These are phyloP conservation scores for Neopipo cinnamomea DNA, from an alignment of 2,113 vertebrate species.

Conservation along the genomic window DNA sequence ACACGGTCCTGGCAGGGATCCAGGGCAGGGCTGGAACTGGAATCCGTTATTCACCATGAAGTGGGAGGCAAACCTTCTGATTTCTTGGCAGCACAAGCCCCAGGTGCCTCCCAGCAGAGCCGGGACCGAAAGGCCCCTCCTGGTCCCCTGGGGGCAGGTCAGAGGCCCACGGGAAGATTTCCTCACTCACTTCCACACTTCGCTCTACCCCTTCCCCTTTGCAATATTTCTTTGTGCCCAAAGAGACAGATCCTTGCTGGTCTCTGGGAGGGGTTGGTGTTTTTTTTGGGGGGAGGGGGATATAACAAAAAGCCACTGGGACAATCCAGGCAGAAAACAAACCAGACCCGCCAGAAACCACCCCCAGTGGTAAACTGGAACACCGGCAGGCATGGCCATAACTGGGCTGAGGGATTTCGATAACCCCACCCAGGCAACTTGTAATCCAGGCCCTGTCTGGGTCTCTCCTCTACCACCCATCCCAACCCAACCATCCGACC, in stretches of 20 bases:
- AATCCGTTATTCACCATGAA: slow-evolving; percentile 18
- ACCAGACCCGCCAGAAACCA: background rate
- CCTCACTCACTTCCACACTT: background rate
- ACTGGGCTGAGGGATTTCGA: background rate
- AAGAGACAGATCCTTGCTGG: background rate
- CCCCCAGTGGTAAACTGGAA: background rate
- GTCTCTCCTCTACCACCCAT: background rate
- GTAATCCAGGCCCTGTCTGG: background rate
- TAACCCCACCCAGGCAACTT: slow-evolving; percentile 24
- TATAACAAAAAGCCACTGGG: background rate
- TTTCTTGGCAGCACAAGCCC: slow-evolving; percentile 38
- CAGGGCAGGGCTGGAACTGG: background rate
- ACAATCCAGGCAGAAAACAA: background rate
- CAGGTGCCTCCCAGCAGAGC: slow-evolving; percentile 33
- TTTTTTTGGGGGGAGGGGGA: no score
- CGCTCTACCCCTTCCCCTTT: background rate
- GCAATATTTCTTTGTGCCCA: background rate
- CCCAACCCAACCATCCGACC: background rate
- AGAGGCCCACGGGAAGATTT: background rate
- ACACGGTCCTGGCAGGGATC: background rate
- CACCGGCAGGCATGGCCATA: background rate
- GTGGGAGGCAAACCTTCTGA: slow-evolving; percentile 30
- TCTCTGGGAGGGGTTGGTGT: background rate
- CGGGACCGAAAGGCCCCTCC: background rate
- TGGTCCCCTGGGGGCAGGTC: background rate